A percentile compares a stretch with the other conserved stretches of the same genome.
Evolutionary conservation across 2,888 invertebrate species (phyloP).

Genomic region (Eremobia ochroleuca): DNA sequence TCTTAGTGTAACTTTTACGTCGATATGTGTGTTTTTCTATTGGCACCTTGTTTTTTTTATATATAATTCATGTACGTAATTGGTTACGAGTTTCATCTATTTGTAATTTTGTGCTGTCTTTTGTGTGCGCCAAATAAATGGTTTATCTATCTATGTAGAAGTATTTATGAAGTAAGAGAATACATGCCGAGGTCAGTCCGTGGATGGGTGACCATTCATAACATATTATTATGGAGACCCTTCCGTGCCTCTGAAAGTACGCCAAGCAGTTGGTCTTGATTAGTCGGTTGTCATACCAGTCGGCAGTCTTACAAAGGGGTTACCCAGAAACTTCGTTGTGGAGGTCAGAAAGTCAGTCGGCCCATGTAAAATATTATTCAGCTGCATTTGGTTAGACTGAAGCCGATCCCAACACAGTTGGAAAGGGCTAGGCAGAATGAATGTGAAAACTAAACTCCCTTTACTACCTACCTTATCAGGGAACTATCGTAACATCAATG

Average conservation of each 20-base stretch:
- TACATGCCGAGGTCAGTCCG: background rate
- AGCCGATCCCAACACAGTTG: background rate
- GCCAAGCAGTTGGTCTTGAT: background rate
- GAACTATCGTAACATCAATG: background rate
- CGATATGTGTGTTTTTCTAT: too few relatives aligned
- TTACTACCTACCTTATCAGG: too few relatives aligned
- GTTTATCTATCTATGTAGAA: too few relatives aligned
- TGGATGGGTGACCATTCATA: background rate
- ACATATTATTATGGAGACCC: background rate
- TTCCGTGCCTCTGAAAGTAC: background rate
- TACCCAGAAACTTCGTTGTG: background rate
- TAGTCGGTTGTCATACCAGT: background rate
- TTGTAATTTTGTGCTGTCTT: too few relatives aligned
- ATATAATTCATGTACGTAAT: too few relatives aligned
- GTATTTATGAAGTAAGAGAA: background rate
- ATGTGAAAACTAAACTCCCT: background rate
- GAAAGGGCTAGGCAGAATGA: background rate
- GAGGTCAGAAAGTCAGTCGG: background rate
- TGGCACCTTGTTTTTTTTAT: too few relatives aligned
- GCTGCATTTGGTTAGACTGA: background rate
- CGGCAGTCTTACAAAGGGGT: background rate
- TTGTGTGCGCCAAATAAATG: too few relatives aligned
- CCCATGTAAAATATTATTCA: background rate
- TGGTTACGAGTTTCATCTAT: too few relatives aligned
- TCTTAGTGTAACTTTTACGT: too few relatives aligned